These are phyloP conservation scores for Peromyscus polionotus DNA, from an alignment of 2,113 vertebrate genomes.

Conservation along the genomic window DNA sequence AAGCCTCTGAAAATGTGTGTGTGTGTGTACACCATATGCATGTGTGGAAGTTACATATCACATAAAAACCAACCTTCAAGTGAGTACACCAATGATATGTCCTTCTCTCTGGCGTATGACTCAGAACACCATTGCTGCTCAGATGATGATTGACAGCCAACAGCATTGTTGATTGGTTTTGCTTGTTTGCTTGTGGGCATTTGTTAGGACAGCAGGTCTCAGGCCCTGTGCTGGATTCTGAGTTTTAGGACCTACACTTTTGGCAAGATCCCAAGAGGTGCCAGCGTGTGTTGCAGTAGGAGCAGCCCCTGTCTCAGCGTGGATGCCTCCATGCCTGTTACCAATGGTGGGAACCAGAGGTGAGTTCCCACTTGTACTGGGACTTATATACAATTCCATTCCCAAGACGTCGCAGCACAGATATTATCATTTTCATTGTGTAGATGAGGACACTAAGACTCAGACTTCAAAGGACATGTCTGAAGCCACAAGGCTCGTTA, in stretches of 20 bases:
- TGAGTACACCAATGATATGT: not conserved
- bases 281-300: no score
- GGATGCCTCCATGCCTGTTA: not conserved
- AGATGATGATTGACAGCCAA: not conserved
- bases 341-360: not conserved
- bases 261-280: not conserved
- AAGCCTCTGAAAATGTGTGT: not conserved
- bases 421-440: not conserved
- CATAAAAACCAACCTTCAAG: not conserved
- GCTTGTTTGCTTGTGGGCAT: not conserved
- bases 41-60: not conserved
- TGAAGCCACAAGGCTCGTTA: not conserved
- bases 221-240: not conserved
- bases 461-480: not conserved
- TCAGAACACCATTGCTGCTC: not conserved
- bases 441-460: not conserved
- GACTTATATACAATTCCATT: not conserved
- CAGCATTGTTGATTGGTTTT: not conserved
- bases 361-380: accelerated
- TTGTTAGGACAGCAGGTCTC: not conserved
- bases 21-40: not conserved
- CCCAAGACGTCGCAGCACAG: not conserved
- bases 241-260: not conserved
- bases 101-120: not conserved
- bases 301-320: not conserved